Conservation (phyloP, 2,113 vertebrate species). For the Mohoua ochrocephala region DNA sequence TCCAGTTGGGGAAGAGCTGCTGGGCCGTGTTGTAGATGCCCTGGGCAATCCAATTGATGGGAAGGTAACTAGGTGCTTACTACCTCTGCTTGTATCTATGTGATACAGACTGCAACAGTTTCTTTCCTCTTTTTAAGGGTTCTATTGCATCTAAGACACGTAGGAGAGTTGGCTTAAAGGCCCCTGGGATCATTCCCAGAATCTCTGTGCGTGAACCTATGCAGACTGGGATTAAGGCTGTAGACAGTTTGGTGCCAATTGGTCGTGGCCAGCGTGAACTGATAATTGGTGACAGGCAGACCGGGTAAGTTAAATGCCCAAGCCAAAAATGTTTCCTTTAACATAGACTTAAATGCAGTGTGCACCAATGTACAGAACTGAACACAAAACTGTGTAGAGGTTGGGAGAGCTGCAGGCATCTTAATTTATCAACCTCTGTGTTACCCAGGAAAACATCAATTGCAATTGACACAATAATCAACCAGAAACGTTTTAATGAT, state of each 20-base stretch:
- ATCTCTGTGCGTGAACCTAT: too few relatives aligned
- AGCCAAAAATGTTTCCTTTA: neutral
- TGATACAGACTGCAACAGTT: neutral
- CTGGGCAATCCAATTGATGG: constrained; percentile 95
- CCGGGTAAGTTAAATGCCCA: neutral
- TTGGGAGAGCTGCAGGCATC: neutral
- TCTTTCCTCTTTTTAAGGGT: constrained; percentile 71
- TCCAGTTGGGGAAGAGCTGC: constrained; percentile 89
- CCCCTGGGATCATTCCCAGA: too few relatives aligned
- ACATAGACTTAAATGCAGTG: neutral
- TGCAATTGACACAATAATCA: constrained; percentile 96
- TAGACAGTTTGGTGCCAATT: neutral
- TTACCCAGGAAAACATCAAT: constrained; percentile 90
- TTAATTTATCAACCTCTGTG: neutral
- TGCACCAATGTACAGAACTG: constrained; percentile 3
- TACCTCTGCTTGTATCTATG: neutral
- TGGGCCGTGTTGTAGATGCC: constrained; percentile 96
- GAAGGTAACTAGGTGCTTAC: constrained; percentile 74
- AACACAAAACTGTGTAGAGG: neutral
- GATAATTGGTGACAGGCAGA: neutral
- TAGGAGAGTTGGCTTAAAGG: too few relatives aligned
- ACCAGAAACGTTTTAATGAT: constrained; percentile 96
- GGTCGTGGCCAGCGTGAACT: neutral
- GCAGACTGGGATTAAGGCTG: neutral
- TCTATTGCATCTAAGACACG: constrained; percentile 80